Evolutionary conservation across 2,888 invertebrate genomes (phyloP).

Genomic region (Acleris emargana): DNA sequence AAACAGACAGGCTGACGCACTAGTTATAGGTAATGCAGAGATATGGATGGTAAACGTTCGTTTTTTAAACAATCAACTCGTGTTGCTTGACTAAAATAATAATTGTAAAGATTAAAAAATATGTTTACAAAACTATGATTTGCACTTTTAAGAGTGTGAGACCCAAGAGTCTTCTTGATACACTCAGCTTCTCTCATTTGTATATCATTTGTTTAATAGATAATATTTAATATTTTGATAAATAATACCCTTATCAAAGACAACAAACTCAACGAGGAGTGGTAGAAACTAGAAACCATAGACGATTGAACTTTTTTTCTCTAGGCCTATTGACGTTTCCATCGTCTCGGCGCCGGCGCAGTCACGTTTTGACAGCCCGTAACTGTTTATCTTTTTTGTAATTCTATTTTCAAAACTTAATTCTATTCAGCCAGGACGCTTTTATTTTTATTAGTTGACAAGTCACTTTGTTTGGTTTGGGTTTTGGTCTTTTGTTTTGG

Average conservation of each 20-base stretch:
- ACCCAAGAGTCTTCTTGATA: background rate
- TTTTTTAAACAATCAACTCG: slow-evolving; percentile 14
- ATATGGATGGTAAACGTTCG: slow-evolving; percentile 34
- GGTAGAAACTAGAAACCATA: slow-evolving; percentile 34
- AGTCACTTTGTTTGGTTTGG: slow-evolving; percentile 48
- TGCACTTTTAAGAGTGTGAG: background rate
- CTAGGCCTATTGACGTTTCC: slow-evolving; percentile 70
- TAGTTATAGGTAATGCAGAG: slow-evolving; percentile 29
- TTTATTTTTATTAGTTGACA: slow-evolving; percentile 67
- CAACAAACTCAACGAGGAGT: slow-evolving; percentile 24
- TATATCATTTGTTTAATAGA: background rate
- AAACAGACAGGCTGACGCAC: slow-evolving; percentile 49
- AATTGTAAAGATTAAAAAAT: background rate
- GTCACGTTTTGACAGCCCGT: slow-evolving; percentile 70
- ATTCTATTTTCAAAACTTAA: slow-evolving; percentile 57
- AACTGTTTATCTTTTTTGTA: slow-evolving; percentile 56
- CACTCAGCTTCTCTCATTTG: background rate
- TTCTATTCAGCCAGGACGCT: slow-evolving; percentile 56
- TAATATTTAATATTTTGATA: slow-evolving; percentile 12
- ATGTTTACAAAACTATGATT: background rate
- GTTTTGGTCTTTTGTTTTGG: slow-evolving; percentile 24
- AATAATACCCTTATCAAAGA: slow-evolving; percentile 21
- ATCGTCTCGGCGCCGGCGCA: slow-evolving; percentile 69
- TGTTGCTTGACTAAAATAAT: background rate
- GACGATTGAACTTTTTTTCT: slow-evolving; percentile 43